Evolutionary conservation across 2,888 invertebrate genomes (phyloP), one percentile per base, ranked within the genome.

Genomic region (Drosophila lutescens): DNA sequence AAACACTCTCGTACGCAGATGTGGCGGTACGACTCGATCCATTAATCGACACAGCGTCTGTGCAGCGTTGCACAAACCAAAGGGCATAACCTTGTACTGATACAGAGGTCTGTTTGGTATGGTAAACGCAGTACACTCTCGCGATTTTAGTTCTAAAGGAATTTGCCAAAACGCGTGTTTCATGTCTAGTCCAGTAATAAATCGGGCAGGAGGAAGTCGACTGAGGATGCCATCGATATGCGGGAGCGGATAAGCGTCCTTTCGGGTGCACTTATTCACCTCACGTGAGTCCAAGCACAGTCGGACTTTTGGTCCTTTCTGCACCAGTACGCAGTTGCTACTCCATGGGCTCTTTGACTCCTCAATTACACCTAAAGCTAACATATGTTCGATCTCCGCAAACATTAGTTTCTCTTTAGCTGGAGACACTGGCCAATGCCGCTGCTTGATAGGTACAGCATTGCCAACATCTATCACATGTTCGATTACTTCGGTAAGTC

Each of bases 111-210:
- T 34, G 17, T 53, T 53, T 2, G 60, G 60, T n/a, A 60, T 53
- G 5, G 36, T 60, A 44, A 60, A 53, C 1, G 51, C 60, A 1
- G 60, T 60, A 9, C 10, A 34, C 4, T 34, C 44, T 7, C 53
- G 17, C 30, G 53, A 60, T 12, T 60, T 60, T 15, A 44, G 17
- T 3, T 53, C 46, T 12, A 60, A 17, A 3, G 44, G 53, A 10
- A 60, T 46, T 13, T 53, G 53, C 44, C 46, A 60, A 15, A 46
- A 60, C 5, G 44, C 60, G 17, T 60, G 36, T 43, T 53, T 60
- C 26, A 44, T 34, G 7, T 53, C 44, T 0, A 60, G 26, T 12
- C 38, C 36, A 12, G 51, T 34, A 6, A 51, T 51, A n/a, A 20
- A 59, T 6, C 34, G 32, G 3, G 50, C 50, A 9, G 41, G 41